phyloP scores from a whole-genome alignment of 2,888 invertebrate species.

The Luperina nickerlii region DNA sequence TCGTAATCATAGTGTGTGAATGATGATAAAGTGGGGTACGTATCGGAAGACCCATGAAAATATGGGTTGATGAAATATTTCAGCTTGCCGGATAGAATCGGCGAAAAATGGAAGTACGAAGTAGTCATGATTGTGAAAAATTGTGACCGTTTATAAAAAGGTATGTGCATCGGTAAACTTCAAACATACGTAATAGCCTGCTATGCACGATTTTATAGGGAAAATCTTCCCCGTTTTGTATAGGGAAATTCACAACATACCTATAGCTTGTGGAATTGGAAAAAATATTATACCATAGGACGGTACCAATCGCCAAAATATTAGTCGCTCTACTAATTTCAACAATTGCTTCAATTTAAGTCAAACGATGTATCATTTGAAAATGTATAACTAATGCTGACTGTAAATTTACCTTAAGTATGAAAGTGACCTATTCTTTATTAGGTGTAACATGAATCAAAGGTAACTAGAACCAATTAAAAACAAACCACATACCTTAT shows the following conservation, averaged over 20 bases:
- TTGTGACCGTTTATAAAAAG: background rate
- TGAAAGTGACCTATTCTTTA: background rate
- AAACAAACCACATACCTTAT: constrained; percentile 87
- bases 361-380: background rate
- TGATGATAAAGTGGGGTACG: no score
- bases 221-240: background rate
- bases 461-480: background rate
- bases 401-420: background rate
- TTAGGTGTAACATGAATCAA: background rate
- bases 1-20: background rate
- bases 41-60: background rate
- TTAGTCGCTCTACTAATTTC: background rate
- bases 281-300: background rate
- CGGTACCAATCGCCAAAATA: background rate
- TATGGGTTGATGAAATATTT: background rate
- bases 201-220: background rate
- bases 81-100: background rate
- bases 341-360: background rate
- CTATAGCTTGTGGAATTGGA: background rate
- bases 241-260: background rate
- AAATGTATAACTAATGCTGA: background rate
- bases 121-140: background rate
- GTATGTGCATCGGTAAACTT: background rate
- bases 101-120: background rate
- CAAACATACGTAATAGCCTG: background rate